phyloP scores from a whole-genome alignment of 1,140 invertebrate genomes.

The Caenorhabditis briggsae region DNA sequence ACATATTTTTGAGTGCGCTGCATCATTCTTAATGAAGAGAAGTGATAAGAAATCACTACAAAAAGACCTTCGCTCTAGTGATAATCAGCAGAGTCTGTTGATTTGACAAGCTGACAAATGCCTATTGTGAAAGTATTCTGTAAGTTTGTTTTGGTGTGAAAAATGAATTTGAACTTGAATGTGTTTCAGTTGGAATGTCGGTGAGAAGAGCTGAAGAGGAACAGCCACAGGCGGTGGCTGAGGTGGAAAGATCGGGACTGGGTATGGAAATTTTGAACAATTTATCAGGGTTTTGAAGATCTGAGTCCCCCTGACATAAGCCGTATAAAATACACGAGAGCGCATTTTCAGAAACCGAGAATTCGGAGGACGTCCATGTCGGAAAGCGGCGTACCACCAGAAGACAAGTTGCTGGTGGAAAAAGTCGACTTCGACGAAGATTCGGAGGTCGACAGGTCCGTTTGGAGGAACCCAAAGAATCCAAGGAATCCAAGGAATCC shows the following conservation, averaged over 20 bases:
- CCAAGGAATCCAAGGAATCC: too few species aligned
- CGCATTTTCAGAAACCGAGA: not conserved
- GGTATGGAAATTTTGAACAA: not conserved
- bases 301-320: not conserved
- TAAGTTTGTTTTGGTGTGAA: conserved; percentile 10
- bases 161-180: not conserved
- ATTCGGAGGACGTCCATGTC: not conserved
- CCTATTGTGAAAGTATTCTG: conserved; percentile 10
- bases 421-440: not conserved
- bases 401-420: not conserved
- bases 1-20: not conserved
- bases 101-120: not conserved
- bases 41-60: conserved; percentile 10
- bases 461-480: not conserved
- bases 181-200: conserved; percentile 29
- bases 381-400: not conserved
- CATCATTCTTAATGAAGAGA: not conserved
- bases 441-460: not conserved
- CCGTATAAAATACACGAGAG: too few species aligned
- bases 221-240: not conserved
- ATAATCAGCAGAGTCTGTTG: not conserved
- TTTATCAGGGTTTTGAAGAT: not conserved
- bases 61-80: not conserved
- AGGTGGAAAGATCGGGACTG: not conserved
- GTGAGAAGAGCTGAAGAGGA: not conserved